Conservation (phyloP, 2,797 vertebrate species). For the Catamblyrhynchus diadema region DNA sequence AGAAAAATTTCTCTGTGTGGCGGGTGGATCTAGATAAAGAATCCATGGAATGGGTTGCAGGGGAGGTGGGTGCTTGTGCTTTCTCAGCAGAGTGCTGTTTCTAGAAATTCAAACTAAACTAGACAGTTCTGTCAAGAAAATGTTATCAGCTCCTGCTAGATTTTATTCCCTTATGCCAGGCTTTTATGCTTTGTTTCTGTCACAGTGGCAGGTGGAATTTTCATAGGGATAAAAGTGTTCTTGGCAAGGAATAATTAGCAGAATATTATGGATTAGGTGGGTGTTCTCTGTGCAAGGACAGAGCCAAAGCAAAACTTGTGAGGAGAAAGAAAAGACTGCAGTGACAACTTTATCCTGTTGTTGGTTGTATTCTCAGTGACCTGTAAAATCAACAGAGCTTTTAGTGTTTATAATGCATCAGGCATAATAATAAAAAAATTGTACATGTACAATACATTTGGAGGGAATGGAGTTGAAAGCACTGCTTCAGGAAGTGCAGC, state of each 20-base stretch:
- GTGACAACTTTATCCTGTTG: background rate
- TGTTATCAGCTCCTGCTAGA: background rate
- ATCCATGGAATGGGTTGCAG: background rate
- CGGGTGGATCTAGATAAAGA: background rate
- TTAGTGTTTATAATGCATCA: background rate
- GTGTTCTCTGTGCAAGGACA: background rate
- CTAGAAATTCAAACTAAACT: conserved; percentile 24
- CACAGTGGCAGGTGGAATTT: background rate
- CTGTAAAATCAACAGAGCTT: conserved; percentile 4
- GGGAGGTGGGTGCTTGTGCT: background rate
- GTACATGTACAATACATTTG: background rate
- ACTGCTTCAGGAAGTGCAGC: background rate
- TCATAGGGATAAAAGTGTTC: background rate
- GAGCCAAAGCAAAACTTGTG: background rate
- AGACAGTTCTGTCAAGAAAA: background rate
- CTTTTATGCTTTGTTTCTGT: background rate
- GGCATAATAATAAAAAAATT: background rate
- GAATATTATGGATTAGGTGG: background rate
- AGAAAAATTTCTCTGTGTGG: background rate
- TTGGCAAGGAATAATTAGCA: background rate
- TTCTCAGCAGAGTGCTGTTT: background rate
- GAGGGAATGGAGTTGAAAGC: background rate
- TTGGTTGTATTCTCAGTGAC: background rate
- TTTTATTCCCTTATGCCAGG: background rate
- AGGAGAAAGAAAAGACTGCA: background rate